Evolutionary conservation across 2,797 vertebrate genomes (phyloP), one percentile per base, ranked within the genome.

Genomic region (Arnoldichthys spilopterus): DNA sequence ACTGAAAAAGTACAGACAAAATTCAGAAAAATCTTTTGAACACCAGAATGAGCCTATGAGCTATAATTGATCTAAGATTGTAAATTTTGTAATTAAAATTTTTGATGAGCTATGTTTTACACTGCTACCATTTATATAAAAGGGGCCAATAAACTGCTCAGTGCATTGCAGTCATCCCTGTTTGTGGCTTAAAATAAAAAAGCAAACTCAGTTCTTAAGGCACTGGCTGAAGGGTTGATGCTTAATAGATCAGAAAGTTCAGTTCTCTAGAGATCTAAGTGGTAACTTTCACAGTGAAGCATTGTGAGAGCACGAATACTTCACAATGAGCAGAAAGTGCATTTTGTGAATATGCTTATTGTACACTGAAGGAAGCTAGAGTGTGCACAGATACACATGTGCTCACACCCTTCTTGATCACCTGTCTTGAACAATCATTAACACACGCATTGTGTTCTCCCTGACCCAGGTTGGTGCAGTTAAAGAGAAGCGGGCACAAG

Each of bases 401-500:
- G 12, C 22, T 24, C 37, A 32, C 67, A 76, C 61, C 59, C 62
- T 34, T 56, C 51, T 64, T 72, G 51, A 77, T 77, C 40, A 77
- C 76, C 43, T 32, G 59, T 32, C 43, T 76, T 49, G 28, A 64
- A 54, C 64, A 80, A 83, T 82, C 53, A 85, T 80, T 73, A 73
- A 81, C 69, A 82, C 2, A 22, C 53, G 47, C 8, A 7, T 2
- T 12, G 24, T 51, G 49, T 34, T 73, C 28, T 75, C 22, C 22
- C 61, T 76, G 76, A 77, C 68, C 76, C 72, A 72, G 34, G 63
- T 18, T 26, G 51, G 59, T 56, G 24, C 54, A 79, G 83, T 43
- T 76, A 18, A 72, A 45, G 30, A 61, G 68, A 68, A 76, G 54
- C 34, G 3, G 40, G 47, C 63, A 76, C n/a, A 28, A 4, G 34